Conservation (phyloP, 2,113 vertebrate species). For the Dermatemys mawii region DNA sequence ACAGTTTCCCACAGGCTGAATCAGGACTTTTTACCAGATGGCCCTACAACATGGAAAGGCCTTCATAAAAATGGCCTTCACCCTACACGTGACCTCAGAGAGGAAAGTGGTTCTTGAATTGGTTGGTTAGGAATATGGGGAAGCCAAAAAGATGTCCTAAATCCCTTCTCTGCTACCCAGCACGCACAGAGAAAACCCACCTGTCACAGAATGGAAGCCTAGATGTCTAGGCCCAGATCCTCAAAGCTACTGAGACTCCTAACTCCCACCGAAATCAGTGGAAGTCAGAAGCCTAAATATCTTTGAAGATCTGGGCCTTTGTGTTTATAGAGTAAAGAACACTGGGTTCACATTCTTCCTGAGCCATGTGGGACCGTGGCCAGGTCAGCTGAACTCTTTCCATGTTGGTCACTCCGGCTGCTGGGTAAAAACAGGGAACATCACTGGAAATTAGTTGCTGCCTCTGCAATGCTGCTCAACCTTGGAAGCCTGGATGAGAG, state of each 20-base stretch:
- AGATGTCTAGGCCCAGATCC: background rate
- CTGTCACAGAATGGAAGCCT: background rate
- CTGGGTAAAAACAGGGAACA: background rate
- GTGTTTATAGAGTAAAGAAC: background rate
- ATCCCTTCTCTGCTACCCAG: background rate
- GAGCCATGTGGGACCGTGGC: background rate
- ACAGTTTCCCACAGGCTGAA: background rate
- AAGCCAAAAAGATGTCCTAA: background rate
- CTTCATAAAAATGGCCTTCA: background rate
- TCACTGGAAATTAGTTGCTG: background rate
- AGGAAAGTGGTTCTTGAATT: background rate
- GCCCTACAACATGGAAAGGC: background rate
- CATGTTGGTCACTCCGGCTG: background rate
- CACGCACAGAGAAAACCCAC: background rate
- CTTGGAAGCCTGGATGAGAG: background rate
- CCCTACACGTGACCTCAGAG: background rate
- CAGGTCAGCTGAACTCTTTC: background rate
- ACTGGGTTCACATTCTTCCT: background rate
- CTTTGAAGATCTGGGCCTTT: background rate
- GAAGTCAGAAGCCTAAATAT: background rate
- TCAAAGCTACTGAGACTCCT: background rate
- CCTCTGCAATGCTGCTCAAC: fast-evolving
- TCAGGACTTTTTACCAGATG: background rate
- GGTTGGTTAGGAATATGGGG: background rate
- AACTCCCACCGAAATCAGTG: background rate